Evolutionary conservation across 2,888 invertebrate genomes (phyloP).

Genomic region (Macropis europaea): DNA sequence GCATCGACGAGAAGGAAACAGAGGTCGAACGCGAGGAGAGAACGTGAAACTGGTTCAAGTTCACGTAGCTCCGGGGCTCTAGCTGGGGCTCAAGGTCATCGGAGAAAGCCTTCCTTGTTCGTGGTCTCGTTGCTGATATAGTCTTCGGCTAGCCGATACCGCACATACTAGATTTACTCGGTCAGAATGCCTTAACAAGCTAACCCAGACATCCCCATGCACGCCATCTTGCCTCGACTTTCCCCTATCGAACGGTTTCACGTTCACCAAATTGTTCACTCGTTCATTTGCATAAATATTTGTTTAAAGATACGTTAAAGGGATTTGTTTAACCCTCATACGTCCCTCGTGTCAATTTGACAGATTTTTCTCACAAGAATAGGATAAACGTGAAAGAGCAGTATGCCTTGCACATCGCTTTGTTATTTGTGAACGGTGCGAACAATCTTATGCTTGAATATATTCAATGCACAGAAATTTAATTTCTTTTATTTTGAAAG

Average conservation of each 20-base stretch:
- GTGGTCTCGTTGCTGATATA: conserved; percentile 46
- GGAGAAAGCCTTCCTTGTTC: conserved; percentile 75
- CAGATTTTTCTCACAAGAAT: too few species aligned
- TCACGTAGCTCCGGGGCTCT: conserved; percentile 70
- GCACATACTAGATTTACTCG: conserved; percentile 33
- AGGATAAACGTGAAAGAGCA: too few species aligned
- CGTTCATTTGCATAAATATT: background rate
- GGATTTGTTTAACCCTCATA: too few species aligned
- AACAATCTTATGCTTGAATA: too few species aligned
- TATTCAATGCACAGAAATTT: too few species aligned
- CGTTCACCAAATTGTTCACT: background rate
- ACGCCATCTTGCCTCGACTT: background rate
- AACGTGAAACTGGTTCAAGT: conserved; percentile 76
- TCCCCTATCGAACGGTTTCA: background rate
- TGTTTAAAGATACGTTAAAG: too few species aligned
- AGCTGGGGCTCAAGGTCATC: conserved; percentile 70
- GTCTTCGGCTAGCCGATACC: conserved; percentile 37
- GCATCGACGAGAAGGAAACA: background rate
- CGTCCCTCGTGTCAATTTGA: too few species aligned
- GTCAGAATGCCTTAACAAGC: conserved; percentile 29
- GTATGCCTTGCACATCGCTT: too few species aligned
- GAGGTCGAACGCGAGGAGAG: conserved; percentile 43
- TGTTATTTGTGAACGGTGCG: too few species aligned
- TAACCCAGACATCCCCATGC: background rate
- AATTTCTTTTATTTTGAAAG: too few species aligned